These are phyloP conservation scores for Aurelia sp. DNA, from an alignment of 30 jellyfish, hydroid and myxozoan genomes.

Conservation along the genomic window DNA sequence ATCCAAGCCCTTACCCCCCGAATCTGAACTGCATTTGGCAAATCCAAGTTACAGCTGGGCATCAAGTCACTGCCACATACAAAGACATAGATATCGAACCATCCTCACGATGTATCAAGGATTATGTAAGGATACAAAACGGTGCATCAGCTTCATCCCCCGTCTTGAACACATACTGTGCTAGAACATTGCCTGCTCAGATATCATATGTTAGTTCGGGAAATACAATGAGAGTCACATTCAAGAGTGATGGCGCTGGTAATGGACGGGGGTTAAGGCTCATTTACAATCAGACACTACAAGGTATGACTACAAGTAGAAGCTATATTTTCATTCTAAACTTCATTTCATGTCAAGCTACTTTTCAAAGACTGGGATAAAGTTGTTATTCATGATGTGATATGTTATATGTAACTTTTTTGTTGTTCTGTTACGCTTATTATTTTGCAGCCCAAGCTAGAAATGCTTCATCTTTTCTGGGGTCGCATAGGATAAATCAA, in stretches of 20 bases:
- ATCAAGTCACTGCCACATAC: constrained; percentile 28
- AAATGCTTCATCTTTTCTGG: no score
- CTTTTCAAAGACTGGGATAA: no score
- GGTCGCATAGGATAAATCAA: no score
- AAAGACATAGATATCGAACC: constrained; percentile 56
- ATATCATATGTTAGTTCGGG: constrained; percentile 45
- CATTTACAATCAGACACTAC: constrained; percentile 31
- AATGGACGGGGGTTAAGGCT: constrained; percentile 60
- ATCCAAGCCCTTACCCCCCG: constrained; percentile 54
- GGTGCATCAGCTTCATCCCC: constrained; percentile 68
- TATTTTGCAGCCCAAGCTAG: no score
- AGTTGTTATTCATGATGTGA: no score
- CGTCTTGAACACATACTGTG: constrained; percentile 38
- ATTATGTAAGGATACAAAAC: constrained; percentile 43
- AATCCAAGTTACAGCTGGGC: constrained; percentile 61
- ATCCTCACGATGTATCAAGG: constrained; percentile 55
- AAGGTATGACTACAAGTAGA: constrained; percentile 22
- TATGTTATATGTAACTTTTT: no score
- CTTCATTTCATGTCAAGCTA: no score
- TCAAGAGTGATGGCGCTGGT: constrained; percentile 59
- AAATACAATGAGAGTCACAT: constrained; percentile 25
- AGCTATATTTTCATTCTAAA: background rate
- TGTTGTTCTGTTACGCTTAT: no score
- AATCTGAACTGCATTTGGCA: constrained; percentile 73
- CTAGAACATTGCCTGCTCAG: constrained; percentile 30